Conservation (phyloP, 2,888 invertebrate genomes). For the Thymelicus acteon region DNA sequence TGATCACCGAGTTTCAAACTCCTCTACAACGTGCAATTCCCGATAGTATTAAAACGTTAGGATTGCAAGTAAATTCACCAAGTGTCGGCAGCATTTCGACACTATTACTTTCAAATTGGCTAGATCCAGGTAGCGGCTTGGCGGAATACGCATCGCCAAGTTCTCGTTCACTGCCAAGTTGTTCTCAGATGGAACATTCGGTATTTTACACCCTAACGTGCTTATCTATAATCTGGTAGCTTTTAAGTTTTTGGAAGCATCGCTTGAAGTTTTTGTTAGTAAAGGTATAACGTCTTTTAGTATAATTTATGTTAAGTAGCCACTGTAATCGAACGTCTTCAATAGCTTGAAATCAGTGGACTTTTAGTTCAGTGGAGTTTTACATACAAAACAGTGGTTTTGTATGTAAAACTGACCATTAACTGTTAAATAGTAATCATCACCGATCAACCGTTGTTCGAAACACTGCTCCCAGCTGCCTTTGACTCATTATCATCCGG, state of each 20-base stretch:
- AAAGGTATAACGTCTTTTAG: no score
- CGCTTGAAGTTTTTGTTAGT: not conserved
- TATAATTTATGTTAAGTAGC: no score
- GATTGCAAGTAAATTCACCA: not conserved
- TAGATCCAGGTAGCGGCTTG: constrained; percentile 7
- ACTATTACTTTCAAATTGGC: constrained; percentile 16
- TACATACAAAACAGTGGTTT: no score
- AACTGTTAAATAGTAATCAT: no score
- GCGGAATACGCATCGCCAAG: not conserved
- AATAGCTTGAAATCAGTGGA: no score
- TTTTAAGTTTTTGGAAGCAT: not conserved
- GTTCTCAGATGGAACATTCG: not conserved
- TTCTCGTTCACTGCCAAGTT: constrained; percentile 8
- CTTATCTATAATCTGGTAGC: not conserved
- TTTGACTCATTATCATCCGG: no score
- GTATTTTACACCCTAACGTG: not conserved
- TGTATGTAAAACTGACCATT: not conserved
- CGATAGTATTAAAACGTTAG: not conserved
- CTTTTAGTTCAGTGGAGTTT: no score
- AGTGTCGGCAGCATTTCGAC: constrained; percentile 13
- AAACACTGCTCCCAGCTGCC: no score
- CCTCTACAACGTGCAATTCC: not conserved
- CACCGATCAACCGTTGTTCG: no score
- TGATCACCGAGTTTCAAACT: not conserved
- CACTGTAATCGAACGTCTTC: no score